Percentiles rank a stretch among this genome's conserved stretches.
Conservation (phyloP, 1,140 invertebrate genomes). For the Drosophila lacertosa region DNA sequence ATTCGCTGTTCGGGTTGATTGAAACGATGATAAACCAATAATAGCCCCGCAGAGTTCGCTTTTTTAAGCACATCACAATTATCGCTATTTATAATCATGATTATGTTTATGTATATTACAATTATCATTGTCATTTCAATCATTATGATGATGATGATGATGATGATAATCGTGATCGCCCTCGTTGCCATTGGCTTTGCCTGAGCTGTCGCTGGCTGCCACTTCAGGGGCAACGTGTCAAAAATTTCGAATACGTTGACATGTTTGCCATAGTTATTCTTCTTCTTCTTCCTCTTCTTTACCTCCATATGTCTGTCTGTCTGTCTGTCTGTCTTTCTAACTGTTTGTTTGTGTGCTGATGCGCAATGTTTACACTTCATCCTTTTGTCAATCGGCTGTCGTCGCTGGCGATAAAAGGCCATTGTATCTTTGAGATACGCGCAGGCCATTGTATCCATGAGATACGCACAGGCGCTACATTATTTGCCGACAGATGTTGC, state of each 20-base stretch:
- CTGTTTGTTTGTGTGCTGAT: constrained; percentile 30
- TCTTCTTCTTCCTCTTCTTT: constrained; percentile 12
- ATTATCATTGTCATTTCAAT: constrained; percentile 4
- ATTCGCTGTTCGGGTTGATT: constrained; percentile 6
- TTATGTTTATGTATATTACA: constrained; percentile 4
- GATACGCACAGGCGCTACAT: constrained; percentile 43
- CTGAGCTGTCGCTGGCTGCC: constrained; percentile 35
- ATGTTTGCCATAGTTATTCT: constrained; percentile 57
- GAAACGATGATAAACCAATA: constrained; percentile 55
- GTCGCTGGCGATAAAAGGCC: constrained; percentile 58
- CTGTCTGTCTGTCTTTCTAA: constrained; percentile 7
- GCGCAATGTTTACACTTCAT: constrained; percentile 73
- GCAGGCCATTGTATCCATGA: constrained; percentile 32
- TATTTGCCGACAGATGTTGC: constrained; percentile 76
- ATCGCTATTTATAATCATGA: constrained; percentile 19
- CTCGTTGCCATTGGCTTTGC: constrained; percentile 34
- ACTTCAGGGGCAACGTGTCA: constrained; percentile 73
- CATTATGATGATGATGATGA: constrained; percentile 25
- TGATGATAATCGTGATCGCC: constrained; percentile 22
- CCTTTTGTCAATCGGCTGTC: constrained; percentile 69
- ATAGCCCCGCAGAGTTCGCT: constrained; percentile 28
- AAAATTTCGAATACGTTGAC: constrained; percentile 62
- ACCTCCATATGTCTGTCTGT: constrained; percentile 19
- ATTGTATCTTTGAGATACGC: constrained; percentile 63
- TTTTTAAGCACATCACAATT: constrained; percentile 19